Evolutionary conservation across 1,140 invertebrate genomes (phyloP).

Genomic region (Atopsyche davidsoni): DNA sequence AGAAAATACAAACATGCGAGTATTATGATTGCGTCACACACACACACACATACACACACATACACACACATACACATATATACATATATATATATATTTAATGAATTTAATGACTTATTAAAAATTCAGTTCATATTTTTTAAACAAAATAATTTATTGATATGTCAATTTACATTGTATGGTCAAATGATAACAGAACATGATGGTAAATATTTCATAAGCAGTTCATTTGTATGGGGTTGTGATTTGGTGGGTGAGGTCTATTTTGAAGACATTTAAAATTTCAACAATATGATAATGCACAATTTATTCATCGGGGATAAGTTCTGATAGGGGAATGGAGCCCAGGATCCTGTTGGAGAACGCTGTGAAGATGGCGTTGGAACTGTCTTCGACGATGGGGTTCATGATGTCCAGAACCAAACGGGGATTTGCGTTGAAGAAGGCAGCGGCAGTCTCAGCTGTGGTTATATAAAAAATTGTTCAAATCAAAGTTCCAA

Average conservation of each 20-base stretch:
- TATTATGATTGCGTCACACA: too few species aligned
- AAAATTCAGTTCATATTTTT: not conserved
- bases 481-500: too few species aligned
- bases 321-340: conserved; percentile 52
- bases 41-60: too few species aligned
- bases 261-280: conserved; percentile 6
- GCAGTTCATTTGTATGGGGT: too few species aligned
- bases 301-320: conserved; percentile 37
- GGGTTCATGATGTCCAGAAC: conserved; percentile 65
- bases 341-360: conserved; percentile 51
- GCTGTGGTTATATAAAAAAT: conserved; percentile 40
- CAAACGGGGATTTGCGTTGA: conserved; percentile 61
- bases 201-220: too few species aligned
- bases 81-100: too few species aligned
- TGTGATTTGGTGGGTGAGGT: too few species aligned
- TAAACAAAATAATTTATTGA: not conserved
- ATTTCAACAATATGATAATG: not conserved
- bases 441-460: conserved; percentile 56
- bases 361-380: conserved; percentile 52
- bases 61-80: too few species aligned
- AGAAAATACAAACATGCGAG: too few species aligned
- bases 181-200: too few species aligned
- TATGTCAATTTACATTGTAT: too few species aligned
- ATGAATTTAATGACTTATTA: too few species aligned
- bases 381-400: conserved; percentile 62